These are phyloP conservation scores for Setipinna tenuifilis DNA, from an alignment of 2,797 vertebrate species.

Conservation along the genomic window DNA sequence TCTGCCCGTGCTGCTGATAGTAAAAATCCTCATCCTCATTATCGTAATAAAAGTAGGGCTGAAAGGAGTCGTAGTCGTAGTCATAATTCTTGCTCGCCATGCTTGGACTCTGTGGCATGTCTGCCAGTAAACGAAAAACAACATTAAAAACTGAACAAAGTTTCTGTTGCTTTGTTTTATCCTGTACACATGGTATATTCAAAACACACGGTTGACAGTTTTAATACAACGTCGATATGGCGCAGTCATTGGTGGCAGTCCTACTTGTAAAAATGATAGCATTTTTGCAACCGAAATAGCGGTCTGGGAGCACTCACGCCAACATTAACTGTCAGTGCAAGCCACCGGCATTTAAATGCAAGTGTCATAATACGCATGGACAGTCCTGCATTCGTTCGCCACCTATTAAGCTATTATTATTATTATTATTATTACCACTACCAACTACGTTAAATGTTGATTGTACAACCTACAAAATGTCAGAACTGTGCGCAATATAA, in stretches of 20 bases:
- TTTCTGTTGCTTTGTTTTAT: not conserved
- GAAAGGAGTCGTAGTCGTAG: constrained; percentile 84
- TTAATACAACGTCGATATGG: not conserved
- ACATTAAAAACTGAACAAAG: constrained; percentile 1
- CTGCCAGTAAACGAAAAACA: constrained; percentile 40
- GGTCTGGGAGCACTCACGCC: not conserved
- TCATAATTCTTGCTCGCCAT: constrained; percentile 82
- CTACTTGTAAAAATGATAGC: not conserved
- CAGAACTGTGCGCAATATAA: not conserved
- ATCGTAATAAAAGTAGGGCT: constrained; percentile 85
- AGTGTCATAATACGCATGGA: not conserved
- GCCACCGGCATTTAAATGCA: not conserved
- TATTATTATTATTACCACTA: not conserved
- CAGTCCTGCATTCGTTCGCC: not conserved
- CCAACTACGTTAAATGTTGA: not conserved
- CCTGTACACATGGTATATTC: not conserved
- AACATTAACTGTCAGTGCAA: not conserved
- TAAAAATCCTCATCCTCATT: constrained; percentile 89
- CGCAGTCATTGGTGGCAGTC: not conserved
- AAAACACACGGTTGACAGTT: not conserved
- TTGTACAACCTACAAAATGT: not conserved
- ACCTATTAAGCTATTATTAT: too few relatives aligned
- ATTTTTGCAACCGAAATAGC: not conserved
- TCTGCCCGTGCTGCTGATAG: constrained; percentile 80
- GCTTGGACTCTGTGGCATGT: constrained; percentile 79